Evolutionary conservation across 1,140 invertebrate genomes (phyloP), one percentile per base, ranked within the genome.

Genomic region (Elymnias hypermnestra): DNA sequence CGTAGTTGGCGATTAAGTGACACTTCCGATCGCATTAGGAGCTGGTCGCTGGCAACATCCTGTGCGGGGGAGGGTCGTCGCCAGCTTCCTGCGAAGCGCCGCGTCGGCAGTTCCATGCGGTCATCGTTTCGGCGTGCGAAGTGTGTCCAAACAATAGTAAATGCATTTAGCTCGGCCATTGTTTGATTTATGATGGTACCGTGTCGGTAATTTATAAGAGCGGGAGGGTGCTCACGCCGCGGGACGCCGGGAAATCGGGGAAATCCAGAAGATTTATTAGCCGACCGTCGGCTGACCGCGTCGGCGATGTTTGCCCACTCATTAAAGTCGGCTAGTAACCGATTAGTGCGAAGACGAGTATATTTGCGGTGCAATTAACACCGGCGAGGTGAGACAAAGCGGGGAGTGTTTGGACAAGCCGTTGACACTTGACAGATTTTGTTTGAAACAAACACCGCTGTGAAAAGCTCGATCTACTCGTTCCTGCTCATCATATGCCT

Each of bases 201-300:
- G 74, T 78, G 78, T 76, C 63, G 72, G 75, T 83, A 79, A 83
- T 83, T 83, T 83, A 83, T 83, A 79, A 76, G 73, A 76, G 74
- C 55, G 62, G 55, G 58, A 72, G 64, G 68, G 49, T 61, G 48
- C 49, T 57, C 46, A 57, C 58, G 48, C 68, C 51, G 53, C 70
- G 65, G 71, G 72, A 64, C 67, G 69, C 46, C 72, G 69, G 77
- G 69, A 72, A 82, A 82, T 72, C 68, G 68, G 78, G 73, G 78
- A 74, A 78, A 74, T 61, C 68, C 65, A 62, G 26, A 70, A 79
- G 78, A 83, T 83, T 83, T 83, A 83, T 83, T 63, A 71, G 64
- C 38, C 29, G 55, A 62, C 53, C 62, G 57, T 54, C 59, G 71
- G 69, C 63, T 72, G 66, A 74, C 71, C 73, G 64, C 67, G 52